These are phyloP conservation scores for Hylia prasina DNA, from an alignment of 2,113 vertebrate genomes.

Conservation along the genomic window DNA sequence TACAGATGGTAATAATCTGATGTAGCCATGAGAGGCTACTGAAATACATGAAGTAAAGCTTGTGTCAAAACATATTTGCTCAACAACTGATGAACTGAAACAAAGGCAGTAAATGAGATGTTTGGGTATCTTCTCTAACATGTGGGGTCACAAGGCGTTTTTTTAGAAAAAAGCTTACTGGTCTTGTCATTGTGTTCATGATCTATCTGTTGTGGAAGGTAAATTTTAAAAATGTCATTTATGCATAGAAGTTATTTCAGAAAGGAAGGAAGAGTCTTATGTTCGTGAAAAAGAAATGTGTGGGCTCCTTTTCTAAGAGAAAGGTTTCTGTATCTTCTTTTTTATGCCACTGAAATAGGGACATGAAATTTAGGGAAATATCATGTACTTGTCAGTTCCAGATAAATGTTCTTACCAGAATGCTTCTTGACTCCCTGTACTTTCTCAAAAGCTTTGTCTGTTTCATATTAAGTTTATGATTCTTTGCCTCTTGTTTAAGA, in stretches of 20 bases:
- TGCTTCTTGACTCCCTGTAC: slow-evolving; percentile 79
- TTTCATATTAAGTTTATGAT: slow-evolving; percentile 75
- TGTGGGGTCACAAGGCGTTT: fast-evolving
- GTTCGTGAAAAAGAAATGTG: neutral
- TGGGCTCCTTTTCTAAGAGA: neutral
- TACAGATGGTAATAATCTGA: neutral
- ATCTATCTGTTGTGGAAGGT: neutral
- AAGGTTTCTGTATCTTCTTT: neutral
- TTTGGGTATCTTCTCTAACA: neutral
- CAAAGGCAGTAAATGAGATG: neutral
- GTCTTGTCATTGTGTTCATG: neutral
- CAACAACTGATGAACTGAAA: neutral
- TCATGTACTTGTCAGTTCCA: neutral
- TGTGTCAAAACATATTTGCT: neutral
- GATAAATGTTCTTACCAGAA: slow-evolving; percentile 80
- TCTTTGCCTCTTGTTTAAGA: slow-evolving; percentile 74
- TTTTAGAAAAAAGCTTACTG: neutral
- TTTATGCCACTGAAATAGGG: neutral
- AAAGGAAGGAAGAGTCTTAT: neutral
- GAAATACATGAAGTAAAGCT: neutral
- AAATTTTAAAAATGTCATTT: neutral
- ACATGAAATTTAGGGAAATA: neutral
- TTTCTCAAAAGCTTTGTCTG: slow-evolving; percentile 79
- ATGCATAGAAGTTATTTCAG: neutral
- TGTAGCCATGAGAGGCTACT: neutral